Percentiles rank a stretch among this genome's conserved stretches.
Conservation (phyloP, 2,888 invertebrate species). For the Watsonalla cultraria region DNA sequence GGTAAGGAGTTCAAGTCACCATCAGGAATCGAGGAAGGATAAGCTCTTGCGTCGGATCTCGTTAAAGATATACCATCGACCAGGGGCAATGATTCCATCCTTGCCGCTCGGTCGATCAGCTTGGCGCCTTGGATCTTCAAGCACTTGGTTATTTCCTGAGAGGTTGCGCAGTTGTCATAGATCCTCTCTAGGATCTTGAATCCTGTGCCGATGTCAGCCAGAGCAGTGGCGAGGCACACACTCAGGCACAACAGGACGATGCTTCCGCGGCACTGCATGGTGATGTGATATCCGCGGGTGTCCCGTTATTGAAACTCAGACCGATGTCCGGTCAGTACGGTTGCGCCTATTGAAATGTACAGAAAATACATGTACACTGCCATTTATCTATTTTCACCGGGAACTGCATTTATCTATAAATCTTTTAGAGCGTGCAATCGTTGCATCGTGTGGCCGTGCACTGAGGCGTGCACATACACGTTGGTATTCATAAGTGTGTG, state of each 20-base stretch:
- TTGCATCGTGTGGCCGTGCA: slow-evolving; percentile 73
- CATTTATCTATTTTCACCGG: slow-evolving; percentile 79
- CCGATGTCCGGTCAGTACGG: slow-evolving; percentile 61
- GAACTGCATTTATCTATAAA: slow-evolving; percentile 79
- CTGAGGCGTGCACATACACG: slow-evolving; percentile 62
- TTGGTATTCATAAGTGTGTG: slow-evolving; percentile 30
- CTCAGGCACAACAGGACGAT: slow-evolving; percentile 62
- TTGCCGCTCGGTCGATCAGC: slow-evolving; percentile 81
- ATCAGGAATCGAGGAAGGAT: slow-evolving; percentile 73
- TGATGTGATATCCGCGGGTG: slow-evolving; percentile 47
- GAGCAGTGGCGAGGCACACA: slow-evolving; percentile 38
- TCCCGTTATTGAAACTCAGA: slow-evolving; percentile 36
- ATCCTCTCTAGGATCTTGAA: slow-evolving; percentile 73
- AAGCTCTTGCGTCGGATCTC: slow-evolving; percentile 61
- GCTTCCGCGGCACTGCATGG: slow-evolving; percentile 67
- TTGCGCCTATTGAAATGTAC: slow-evolving; percentile 74
- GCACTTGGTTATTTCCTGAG: slow-evolving; percentile 83
- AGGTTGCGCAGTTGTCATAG: slow-evolving; percentile 80
- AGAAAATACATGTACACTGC: slow-evolving; percentile 69
- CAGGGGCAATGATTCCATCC: slow-evolving; percentile 80
- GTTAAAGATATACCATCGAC: slow-evolving; percentile 81
- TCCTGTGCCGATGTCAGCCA: slow-evolving; percentile 61
- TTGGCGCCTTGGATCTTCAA: slow-evolving; percentile 84
- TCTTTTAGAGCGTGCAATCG: slow-evolving; percentile 79
- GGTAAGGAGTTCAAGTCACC: slow-evolving; percentile 80